Evolutionary conservation across 2,113 vertebrate species (phyloP), one percentile per base, ranked within the genome.

Genomic region (Eurystomus gularis): DNA sequence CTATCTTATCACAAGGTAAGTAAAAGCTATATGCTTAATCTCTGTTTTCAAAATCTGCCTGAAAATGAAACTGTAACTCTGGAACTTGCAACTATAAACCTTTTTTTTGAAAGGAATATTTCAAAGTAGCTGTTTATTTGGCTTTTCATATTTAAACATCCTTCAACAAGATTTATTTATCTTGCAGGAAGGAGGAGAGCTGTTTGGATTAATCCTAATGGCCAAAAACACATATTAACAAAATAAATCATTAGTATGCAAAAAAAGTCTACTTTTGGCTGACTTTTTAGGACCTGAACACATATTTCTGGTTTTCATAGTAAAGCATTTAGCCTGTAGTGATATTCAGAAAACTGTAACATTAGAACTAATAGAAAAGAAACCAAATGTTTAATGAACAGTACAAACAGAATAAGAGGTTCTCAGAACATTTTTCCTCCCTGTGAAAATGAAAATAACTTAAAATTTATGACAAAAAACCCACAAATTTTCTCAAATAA

Each of bases 161-260:
- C 75, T 94, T 92, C 52, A 77, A 77, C 15, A 65, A 95, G 88
- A 95, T 86, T 88, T 96, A 90, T 95, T 97, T 96, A 93, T 93
- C 84, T 86, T 93, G 33, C 75, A 96, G 82, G 79, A 94, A 91
- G n/a, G 24, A 91, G 42, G 44, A 70, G 72, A 84, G 24, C 58
- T 91, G 52, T 90, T 86, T 95, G 79, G 81, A 80, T 95, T 96
- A 94, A 93, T 88, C 79, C 55, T 3, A 46, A 28, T 35, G 42
- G 61, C 79, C 33, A 73, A 96, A 96, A 89, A 0, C 39, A 87
- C 68, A 64, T 75, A 77, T 82, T 86, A 87, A 77, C 49, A 82
- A 93, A 96, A 96, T 92, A 96, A 96, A 93, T 88, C 68, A 88
- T 96, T 95, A 92, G 37, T 66, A 96, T 81, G 75, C 60, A 90